Evolutionary conservation across 2,888 invertebrate species (phyloP).

Genomic region (Gortyna flavago): DNA sequence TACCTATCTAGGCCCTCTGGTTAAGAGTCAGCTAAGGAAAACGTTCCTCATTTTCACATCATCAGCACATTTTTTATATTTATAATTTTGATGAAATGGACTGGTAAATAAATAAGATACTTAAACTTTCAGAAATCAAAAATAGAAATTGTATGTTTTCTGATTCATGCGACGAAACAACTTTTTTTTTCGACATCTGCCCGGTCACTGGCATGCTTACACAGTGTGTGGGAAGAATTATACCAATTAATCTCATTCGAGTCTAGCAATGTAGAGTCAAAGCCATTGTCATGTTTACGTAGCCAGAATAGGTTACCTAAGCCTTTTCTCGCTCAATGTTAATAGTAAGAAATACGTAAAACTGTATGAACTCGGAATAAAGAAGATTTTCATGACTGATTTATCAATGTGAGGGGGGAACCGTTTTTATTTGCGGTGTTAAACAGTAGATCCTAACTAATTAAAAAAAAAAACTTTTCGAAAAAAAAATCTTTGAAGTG

Average conservation of each 20-base stretch:
- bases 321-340: background rate
- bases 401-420: background rate
- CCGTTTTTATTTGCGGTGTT: background rate
- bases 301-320: background rate
- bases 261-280: background rate
- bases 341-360: background rate
- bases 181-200: background rate
- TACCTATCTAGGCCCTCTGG: background rate
- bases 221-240: background rate
- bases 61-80: background rate
- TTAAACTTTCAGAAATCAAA: background rate
- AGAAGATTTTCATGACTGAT: background rate
- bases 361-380: background rate
- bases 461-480: background rate
- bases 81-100: background rate
- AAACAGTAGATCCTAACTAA: background rate
- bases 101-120: background rate
- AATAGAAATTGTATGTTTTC: background rate
- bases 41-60: background rate
- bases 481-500: background rate
- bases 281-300: background rate
- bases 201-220: background rate
- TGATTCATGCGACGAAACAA: background rate
- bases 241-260: background rate
- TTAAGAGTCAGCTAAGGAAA: background rate